Percentiles rank a stretch among this genome's conserved stretches.
Evolutionary conservation across 2,888 invertebrate genomes (phyloP).

Genomic region (Apodemia zela): DNA sequence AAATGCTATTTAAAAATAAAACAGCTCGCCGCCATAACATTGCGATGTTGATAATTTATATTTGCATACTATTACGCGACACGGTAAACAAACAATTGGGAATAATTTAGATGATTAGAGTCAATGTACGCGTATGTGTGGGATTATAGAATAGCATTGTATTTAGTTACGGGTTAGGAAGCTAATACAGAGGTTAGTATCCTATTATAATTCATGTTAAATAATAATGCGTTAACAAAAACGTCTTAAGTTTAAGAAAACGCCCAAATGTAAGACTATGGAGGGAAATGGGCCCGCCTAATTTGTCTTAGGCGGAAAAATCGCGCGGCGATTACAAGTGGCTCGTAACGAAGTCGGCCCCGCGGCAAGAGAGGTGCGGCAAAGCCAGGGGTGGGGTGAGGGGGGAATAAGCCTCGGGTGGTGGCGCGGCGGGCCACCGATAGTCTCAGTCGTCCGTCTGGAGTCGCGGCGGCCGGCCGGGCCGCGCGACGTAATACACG

Average conservation of each 20-base stretch:
- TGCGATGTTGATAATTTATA: slow-evolving; percentile 52
- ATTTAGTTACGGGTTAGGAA: slow-evolving; percentile 10
- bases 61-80: slow-evolving; percentile 35
- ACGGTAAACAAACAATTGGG: slow-evolving; percentile 28
- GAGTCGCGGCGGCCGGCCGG: slow-evolving; percentile 79
- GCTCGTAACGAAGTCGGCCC: slow-evolving; percentile 78
- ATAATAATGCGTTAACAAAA: slow-evolving; percentile 49
- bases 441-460: slow-evolving; percentile 78
- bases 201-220: slow-evolving; percentile 20
- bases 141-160: background rate
- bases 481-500: slow-evolving; percentile 77
- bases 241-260: slow-evolving; percentile 60
- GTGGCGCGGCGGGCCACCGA: slow-evolving; percentile 54
- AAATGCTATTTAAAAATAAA: slow-evolving; percentile 79
- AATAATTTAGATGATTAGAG: slow-evolving; percentile 30
- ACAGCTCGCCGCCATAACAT: slow-evolving; percentile 65
- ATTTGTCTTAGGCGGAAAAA: slow-evolving; percentile 81
- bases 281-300: slow-evolving; percentile 68
- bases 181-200: slow-evolving; percentile 1
- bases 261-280: slow-evolving; percentile 60
- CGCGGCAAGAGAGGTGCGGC: slow-evolving; percentile 41
- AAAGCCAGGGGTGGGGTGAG: slow-evolving; percentile 38
- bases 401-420: slow-evolving; percentile 39
- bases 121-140: slow-evolving; percentile 21
- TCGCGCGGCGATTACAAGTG: slow-evolving; percentile 79